A percentile compares a stretch with the other conserved stretches of the same genome.
Conservation (phyloP, 1,140 invertebrate genomes). For the Ditylenchus dipsaci region DNA sequence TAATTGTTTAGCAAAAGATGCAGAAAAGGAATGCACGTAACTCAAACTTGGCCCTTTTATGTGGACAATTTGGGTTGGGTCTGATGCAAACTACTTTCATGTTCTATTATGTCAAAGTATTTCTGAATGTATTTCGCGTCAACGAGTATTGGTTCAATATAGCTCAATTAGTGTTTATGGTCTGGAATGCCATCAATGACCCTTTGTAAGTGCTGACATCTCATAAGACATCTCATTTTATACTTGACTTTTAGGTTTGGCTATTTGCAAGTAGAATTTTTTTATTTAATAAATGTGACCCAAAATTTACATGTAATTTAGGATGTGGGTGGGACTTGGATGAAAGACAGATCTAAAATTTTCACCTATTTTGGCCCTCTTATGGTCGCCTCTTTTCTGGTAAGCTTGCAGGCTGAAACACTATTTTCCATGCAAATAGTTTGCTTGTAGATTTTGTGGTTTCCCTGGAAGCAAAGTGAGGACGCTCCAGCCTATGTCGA, state of each 20-base stretch:
- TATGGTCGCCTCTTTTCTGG: constrained; percentile 58
- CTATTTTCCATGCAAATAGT: background rate
- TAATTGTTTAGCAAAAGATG: background rate
- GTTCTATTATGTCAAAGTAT: constrained; percentile 58
- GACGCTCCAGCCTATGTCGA: constrained; percentile 42
- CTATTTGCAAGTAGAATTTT: constrained; percentile 45
- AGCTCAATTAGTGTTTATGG: constrained; percentile 59
- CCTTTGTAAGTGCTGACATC: constrained; percentile 56
- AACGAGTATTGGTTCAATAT: constrained; percentile 60
- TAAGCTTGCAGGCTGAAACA: constrained; percentile 21
- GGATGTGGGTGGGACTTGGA: constrained; percentile 49
- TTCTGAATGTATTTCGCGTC: constrained; percentile 60
- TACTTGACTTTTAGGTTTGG: constrained; percentile 50
- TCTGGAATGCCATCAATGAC: constrained; percentile 63
- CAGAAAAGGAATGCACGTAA: background rate
- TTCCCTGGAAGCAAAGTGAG: constrained; percentile 58
- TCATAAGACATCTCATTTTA: no score
- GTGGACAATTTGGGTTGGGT: constrained; percentile 42
- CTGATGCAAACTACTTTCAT: constrained; percentile 49
- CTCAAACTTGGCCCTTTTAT: constrained; percentile 35
- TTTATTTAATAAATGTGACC: background rate
- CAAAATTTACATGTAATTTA: constrained; percentile 13
- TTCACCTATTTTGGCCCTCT: constrained; percentile 60
- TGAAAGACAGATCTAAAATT: constrained; percentile 57
- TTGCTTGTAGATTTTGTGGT: constrained; percentile 55